Conservation (phyloP, 2,797 vertebrate species). For the Hippoglossus hippoglossus region DNA sequence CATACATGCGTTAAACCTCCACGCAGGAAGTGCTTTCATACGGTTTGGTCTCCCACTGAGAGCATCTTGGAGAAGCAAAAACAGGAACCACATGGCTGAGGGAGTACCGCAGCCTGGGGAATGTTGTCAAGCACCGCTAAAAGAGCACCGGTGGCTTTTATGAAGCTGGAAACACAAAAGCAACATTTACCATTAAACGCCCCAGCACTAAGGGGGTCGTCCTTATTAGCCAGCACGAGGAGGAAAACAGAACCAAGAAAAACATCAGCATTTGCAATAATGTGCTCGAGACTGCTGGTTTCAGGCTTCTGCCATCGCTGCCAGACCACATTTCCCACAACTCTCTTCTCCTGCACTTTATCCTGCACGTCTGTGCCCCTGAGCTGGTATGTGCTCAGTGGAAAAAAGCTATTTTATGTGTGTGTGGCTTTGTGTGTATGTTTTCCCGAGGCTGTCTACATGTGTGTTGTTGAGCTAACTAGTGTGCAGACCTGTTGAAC, state of each 20-base stretch:
- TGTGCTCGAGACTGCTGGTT: constrained; percentile 66
- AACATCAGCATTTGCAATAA: constrained; percentile 68
- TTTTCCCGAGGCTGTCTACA: constrained; percentile 32
- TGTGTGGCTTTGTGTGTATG: constrained; percentile 16
- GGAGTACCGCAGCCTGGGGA: constrained; percentile 59
- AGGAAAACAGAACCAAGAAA: constrained; percentile 61
- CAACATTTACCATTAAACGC: constrained; percentile 64
- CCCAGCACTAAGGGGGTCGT: constrained; percentile 57
- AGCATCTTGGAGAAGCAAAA: constrained; percentile 65
- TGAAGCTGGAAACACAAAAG: constrained; percentile 71
- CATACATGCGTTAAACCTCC: constrained; percentile 46
- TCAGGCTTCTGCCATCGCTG: constrained; percentile 63
- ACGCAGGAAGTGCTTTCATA: constrained; percentile 62
- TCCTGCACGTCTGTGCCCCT: constrained; percentile 55
- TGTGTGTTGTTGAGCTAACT: constrained; percentile 43
- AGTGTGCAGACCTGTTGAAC: constrained; percentile 94
- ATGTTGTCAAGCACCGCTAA: constrained; percentile 67
- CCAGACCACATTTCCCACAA: constrained; percentile 73
- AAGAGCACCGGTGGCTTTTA: constrained; percentile 67
- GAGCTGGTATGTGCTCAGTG: constrained; percentile 52
- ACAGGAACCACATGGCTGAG: constrained; percentile 73
- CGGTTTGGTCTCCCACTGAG: constrained; percentile 45
- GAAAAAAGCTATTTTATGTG: constrained; percentile 52
- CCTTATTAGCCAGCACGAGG: constrained; percentile 67
- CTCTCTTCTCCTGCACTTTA: constrained; percentile 51